Evolutionary conservation across 2,888 invertebrate species (phyloP).

Genomic region (Eristalinus sepulchralis): DNA sequence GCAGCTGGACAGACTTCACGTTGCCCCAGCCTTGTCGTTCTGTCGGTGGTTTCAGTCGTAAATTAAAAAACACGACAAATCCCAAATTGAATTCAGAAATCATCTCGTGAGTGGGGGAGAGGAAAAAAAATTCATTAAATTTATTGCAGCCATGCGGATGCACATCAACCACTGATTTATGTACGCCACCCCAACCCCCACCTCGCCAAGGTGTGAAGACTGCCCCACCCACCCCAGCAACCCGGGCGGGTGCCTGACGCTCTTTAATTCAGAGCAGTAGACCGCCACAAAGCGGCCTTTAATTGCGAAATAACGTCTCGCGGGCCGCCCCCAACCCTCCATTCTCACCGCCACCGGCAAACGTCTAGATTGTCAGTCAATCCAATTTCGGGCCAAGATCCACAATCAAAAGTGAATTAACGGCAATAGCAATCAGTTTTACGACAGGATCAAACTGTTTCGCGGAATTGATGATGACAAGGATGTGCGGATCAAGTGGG

Average conservation of each 20-base stretch:
- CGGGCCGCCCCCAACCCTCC: not conserved
- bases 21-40: not conserved
- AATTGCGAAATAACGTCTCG: slow-evolving; percentile 49
- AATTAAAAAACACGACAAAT: slow-evolving; percentile 24
- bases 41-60: not conserved
- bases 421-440: slow-evolving; percentile 39
- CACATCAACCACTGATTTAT: slow-evolving; percentile 67
- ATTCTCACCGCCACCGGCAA: not conserved
- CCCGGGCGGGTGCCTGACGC: slow-evolving; percentile 16
- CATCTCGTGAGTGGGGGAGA: slow-evolving; percentile 15
- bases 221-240: not conserved
- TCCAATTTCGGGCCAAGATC: slow-evolving; percentile 35
- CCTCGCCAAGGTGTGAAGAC: not conserved
- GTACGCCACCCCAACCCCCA: not conserved
- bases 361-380: not conserved
- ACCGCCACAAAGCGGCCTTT: slow-evolving; percentile 29
- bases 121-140: slow-evolving; percentile 50
- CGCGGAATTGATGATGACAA: not conserved
- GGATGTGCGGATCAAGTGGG: not conserved
- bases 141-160: slow-evolving; percentile 66
- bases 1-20: not conserved
- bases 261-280: not conserved
- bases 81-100: slow-evolving; percentile 62
- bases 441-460: not conserved
- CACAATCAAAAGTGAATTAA: slow-evolving; percentile 47